Evolutionary conservation across 2,797 vertebrate genomes (phyloP), one percentile per base, ranked within the genome.

Genomic region (Acanthurus tractus): DNA sequence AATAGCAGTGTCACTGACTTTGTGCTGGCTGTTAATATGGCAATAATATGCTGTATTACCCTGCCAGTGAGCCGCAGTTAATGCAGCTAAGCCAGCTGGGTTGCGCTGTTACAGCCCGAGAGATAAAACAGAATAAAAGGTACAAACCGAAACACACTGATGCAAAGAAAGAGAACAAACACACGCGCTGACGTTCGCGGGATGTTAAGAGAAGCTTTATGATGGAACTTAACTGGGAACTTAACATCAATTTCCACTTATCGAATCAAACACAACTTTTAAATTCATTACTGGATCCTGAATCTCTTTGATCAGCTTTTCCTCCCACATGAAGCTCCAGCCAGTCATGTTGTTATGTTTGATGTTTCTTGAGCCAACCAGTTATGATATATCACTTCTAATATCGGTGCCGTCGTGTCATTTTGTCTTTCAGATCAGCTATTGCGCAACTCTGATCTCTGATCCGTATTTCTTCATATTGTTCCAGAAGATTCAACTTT

Each of bases 21-120:
- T 49, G 53, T 67, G 45, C 66, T 50, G 52, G 45, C 67, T 76
- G 76, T 56, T 68, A 66, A 85, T 77, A 76, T 18, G 15, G 53
- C 44, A 55, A 56, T 84, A 70, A 77, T 74, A 65, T 79, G 57
- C 78, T 58, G 49, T 49, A 36, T 78, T 70, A 67, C 22, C 9
- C 53, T 54, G 84, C 72, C 59, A 63, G 23, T 40, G 56, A 79
- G 79, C 66, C 84, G 67, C 8, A 61, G 70, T 70, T 73, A 64
- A 66, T 58, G 57, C 62, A 67, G 74, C 50, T 12, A 8, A 10
- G 56, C 52, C 56, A 70, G 73, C 70, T 18, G 55, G 34, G 38
- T 25, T 48, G 13, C 7, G 29, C 29, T 7, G 29, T 34, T 42
- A 50, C 15, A 44, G 45, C 34, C 25, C 25, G 23, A 23, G 25